These are phyloP conservation scores for Neofelis nebulosa DNA, from an alignment of 2,113 vertebrate genomes.

Conservation along the genomic window DNA sequence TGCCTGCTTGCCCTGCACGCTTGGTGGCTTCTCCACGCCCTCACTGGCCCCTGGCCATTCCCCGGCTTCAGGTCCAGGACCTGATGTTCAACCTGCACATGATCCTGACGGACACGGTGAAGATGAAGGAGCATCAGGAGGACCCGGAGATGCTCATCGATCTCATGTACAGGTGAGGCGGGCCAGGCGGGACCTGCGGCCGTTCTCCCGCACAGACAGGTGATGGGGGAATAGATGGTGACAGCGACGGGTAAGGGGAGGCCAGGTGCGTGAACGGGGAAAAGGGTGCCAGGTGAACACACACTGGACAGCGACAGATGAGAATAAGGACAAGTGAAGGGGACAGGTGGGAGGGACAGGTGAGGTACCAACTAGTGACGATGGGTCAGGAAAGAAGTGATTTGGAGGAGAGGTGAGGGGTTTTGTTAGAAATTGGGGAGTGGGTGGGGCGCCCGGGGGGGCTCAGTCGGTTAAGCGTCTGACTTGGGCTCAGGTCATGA, in stretches of 20 bases:
- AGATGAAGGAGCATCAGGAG: slow-evolving; percentile 96
- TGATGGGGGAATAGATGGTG: accelerated
- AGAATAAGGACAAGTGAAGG: neutral
- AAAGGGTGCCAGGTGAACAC: neutral
- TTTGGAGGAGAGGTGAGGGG: neutral
- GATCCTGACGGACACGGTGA: slow-evolving; percentile 96
- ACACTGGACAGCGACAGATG: neutral
- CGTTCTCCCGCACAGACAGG: accelerated
- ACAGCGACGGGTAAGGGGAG: neutral
- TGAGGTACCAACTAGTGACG: neutral
- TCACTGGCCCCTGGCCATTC: neutral
- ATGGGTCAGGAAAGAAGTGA: neutral
- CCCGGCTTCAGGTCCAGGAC: slow-evolving; percentile 90
- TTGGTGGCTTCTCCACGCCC: accelerated
- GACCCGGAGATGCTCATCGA: slow-evolving; percentile 96
- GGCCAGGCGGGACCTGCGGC: neutral
- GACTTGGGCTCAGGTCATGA: too few species aligned
- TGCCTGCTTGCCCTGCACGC: neutral
- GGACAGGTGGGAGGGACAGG: neutral
- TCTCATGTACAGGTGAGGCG: slow-evolving; percentile 93
- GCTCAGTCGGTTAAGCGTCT: too few species aligned
- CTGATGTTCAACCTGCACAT: slow-evolving; percentile 96
- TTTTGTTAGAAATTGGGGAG: neutral
- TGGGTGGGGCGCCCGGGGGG: neutral
- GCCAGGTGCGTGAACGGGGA: neutral